Evolutionary conservation across 2,888 invertebrate species (phyloP).

Genomic region (Catonia carolina): DNA sequence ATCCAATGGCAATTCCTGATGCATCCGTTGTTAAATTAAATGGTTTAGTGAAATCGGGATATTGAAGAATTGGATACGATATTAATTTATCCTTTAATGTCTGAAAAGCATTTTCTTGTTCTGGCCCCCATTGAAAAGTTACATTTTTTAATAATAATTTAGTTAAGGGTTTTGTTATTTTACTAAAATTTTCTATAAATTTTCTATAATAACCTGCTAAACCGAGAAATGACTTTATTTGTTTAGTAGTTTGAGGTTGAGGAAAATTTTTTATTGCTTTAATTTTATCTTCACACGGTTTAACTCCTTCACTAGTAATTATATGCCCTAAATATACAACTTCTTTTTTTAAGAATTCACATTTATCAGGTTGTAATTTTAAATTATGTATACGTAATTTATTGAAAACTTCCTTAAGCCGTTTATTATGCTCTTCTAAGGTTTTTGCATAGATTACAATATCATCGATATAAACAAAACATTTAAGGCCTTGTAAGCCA

Average conservation of each 20-base stretch:
- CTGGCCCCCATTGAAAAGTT: neutral
- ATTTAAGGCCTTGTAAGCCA: constrained; percentile 27
- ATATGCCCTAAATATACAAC: neutral
- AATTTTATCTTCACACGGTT: neutral
- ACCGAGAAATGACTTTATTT: neutral
- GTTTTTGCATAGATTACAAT: neutral
- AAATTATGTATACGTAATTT: neutral
- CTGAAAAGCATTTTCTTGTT: neutral
- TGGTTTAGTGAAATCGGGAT: constrained; percentile 1
- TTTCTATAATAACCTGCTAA: neutral
- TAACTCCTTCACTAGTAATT: neutral
- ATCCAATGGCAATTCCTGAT: neutral
- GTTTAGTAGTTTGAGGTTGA: too few species aligned
- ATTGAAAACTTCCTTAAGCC: neutral
- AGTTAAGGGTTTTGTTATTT: neutral
- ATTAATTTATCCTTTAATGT: neutral
- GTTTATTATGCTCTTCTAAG: constrained; percentile 1
- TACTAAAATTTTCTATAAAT: constrained; percentile 2
- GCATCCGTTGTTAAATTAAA: neutral
- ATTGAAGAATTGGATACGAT: neutral
- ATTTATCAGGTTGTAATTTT: neutral
- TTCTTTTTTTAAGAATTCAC: neutral
- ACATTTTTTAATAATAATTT: neutral
- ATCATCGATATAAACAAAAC: constrained; percentile 24
- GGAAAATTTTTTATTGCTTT: too few species aligned